These are phyloP conservation scores for Chrysochloris asiatica DNA, from an alignment of 2,113 vertebrate species.

Conservation along the genomic window DNA sequence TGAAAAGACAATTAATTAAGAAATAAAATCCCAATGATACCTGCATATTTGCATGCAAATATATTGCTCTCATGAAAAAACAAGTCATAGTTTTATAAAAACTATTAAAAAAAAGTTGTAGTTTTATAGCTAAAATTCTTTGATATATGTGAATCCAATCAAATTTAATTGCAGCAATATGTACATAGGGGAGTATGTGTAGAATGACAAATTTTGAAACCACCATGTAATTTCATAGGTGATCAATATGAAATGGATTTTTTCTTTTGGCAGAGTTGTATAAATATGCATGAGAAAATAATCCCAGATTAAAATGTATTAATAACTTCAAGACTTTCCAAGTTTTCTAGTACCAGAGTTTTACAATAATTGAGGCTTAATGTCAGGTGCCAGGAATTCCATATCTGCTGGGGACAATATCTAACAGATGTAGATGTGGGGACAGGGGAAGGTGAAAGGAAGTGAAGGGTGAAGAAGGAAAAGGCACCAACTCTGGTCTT, in stretches of 20 bases:
- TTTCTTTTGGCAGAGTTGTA: neutral
- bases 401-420: neutral
- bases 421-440: neutral
- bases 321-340: slow-evolving; percentile 34
- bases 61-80: neutral
- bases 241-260: neutral
- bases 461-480: neutral
- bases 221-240: neutral
- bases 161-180: neutral
- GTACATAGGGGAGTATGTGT: neutral
- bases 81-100: neutral
- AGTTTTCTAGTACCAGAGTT: neutral
- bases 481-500: neutral
- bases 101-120: slow-evolving; percentile 13
- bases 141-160: neutral
- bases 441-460: neutral
- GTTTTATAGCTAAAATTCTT: slow-evolving; percentile 47
- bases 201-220: slow-evolving; percentile 31
- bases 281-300: neutral
- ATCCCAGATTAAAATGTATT: slow-evolving; percentile 31
- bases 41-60: neutral
- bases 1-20: slow-evolving; percentile 36
- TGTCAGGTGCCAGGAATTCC: neutral
- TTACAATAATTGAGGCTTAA: slow-evolving; percentile 25
- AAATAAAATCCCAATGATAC: neutral